Conservation (phyloP, 2,888 invertebrate species). For the Endomychus coccineus region DNA sequence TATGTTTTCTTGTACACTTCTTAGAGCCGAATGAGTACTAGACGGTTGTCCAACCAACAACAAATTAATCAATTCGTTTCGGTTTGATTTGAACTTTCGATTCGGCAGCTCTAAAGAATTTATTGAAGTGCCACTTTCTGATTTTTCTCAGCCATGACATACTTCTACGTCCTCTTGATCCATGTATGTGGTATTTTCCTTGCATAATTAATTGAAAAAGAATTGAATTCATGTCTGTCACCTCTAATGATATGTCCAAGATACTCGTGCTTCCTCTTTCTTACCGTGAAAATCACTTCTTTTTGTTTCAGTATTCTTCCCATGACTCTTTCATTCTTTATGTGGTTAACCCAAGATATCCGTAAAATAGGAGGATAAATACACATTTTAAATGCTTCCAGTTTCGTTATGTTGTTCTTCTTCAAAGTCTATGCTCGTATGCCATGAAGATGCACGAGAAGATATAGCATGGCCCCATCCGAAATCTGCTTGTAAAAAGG, state of each 20-base stretch:
- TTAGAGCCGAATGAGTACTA: too few relatives aligned
- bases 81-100: too few relatives aligned
- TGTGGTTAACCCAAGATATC: neutral
- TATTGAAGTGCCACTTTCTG: conserved; percentile 2
- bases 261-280: conserved; percentile 5
- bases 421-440: conserved; percentile 5
- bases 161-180: conserved; percentile 1
- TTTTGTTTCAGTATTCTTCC: conserved; percentile 2
- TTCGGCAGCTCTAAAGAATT: too few relatives aligned
- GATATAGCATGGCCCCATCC: too few relatives aligned
- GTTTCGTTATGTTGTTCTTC: conserved; percentile 4
- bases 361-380: conserved; percentile 3
- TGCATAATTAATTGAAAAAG: conserved; percentile 4
- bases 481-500: too few relatives aligned
- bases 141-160: conserved; percentile 1
- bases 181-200: neutral
- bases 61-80: too few relatives aligned
- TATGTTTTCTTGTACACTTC: too few relatives aligned
- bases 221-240: neutral
- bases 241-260: conserved; percentile 3
- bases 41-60: too few relatives aligned
- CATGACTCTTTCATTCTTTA: neutral
- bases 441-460: conserved; percentile 7
- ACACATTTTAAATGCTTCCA: conserved; percentile 11
- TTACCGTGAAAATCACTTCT: conserved; percentile 5